A percentile compares a stretch with the other conserved stretches of the same genome.
Evolutionary conservation across 1,140 invertebrate genomes (phyloP).

Genomic region (Zelostemma sp.): DNA sequence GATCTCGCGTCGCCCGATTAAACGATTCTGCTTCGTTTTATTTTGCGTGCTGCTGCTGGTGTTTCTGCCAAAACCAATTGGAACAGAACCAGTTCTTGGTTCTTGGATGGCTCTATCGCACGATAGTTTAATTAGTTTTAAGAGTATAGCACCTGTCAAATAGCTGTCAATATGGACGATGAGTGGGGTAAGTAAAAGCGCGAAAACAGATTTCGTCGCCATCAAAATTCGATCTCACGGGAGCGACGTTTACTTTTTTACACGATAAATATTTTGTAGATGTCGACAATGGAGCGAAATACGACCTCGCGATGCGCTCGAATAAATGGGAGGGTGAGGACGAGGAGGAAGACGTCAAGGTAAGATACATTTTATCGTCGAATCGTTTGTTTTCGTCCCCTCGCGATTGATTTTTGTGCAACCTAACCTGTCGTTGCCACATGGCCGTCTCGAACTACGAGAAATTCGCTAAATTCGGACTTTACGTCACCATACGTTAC

Average conservation of each 20-base stretch:
- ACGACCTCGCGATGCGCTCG: slow-evolving; percentile 60
- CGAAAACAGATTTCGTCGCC: not conserved
- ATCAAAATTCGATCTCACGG: not conserved
- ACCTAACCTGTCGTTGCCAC: slow-evolving; percentile 54
- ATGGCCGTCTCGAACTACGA: slow-evolving; percentile 35
- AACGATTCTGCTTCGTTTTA: too few relatives aligned
- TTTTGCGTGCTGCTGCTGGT: too few relatives aligned
- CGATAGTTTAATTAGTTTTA: slow-evolving; percentile 16
- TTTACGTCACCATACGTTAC: slow-evolving; percentile 3
- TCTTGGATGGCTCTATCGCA: slow-evolving; percentile 22
- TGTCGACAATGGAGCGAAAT: slow-evolving; percentile 61
- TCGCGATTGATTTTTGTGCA: slow-evolving; percentile 2
- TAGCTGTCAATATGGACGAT: slow-evolving; percentile 41
- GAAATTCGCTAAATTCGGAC: not conserved
- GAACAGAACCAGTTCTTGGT: too few relatives aligned
- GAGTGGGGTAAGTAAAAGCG: slow-evolving; percentile 39
- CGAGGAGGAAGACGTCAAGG: slow-evolving; percentile 85
- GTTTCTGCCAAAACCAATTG: too few relatives aligned
- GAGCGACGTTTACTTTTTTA: too few relatives aligned
- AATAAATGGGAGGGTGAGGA: slow-evolving; percentile 93
- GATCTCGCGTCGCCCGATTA: too few relatives aligned
- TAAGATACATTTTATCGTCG: slow-evolving; percentile 60
- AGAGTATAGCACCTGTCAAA: slow-evolving; percentile 11
- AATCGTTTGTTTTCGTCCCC: not conserved
- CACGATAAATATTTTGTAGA: slow-evolving; percentile 58